Conservation (phyloP, 2,888 invertebrate genomes). For the Amphipyra tragopoginis region DNA sequence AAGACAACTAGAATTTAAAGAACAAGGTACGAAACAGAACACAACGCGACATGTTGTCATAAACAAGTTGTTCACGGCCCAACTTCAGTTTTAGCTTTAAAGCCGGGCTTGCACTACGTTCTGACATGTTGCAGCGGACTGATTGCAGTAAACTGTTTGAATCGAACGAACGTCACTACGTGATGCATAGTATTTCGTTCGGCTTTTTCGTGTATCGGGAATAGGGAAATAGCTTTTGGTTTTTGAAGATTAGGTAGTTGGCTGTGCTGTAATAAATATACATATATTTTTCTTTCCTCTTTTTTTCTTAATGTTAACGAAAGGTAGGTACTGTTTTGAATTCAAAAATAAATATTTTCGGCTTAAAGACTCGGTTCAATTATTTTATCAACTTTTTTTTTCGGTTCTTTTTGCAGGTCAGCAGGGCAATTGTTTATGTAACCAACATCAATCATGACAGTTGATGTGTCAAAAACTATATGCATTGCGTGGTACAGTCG, state of each 20-base stretch:
- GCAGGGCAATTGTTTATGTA: too few relatives aligned
- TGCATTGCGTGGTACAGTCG: too few relatives aligned
- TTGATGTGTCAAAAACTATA: too few relatives aligned
- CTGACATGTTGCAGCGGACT: conserved; percentile 25
- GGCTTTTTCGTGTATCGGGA: conserved; percentile 2
- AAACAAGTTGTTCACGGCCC: conserved; percentile 52
- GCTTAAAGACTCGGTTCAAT: too few relatives aligned
- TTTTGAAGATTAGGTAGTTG: conserved; percentile 2
- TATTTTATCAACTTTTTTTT: too few relatives aligned
- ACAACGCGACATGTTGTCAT: conserved; percentile 58
- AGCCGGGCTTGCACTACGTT: conserved; percentile 17
- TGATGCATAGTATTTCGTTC: conserved; percentile 15
- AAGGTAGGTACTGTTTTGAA: too few relatives aligned
- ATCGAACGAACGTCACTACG: conserved; percentile 21
- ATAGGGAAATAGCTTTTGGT: conserved; percentile 1
- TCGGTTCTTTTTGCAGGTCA: too few relatives aligned
- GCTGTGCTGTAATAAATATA: too few relatives aligned
- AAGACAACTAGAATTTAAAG: conserved; percentile 50
- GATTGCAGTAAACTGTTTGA: conserved; percentile 41
- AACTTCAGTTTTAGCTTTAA: conserved; percentile 52
- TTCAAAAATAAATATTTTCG: too few relatives aligned
- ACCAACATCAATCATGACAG: too few relatives aligned
- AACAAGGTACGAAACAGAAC: conserved; percentile 48
- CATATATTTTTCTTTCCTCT: background rate
- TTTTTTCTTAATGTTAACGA: too few relatives aligned